Conservation (phyloP, 2,797 vertebrate species). For the Amphiprion clarkii region DNA sequence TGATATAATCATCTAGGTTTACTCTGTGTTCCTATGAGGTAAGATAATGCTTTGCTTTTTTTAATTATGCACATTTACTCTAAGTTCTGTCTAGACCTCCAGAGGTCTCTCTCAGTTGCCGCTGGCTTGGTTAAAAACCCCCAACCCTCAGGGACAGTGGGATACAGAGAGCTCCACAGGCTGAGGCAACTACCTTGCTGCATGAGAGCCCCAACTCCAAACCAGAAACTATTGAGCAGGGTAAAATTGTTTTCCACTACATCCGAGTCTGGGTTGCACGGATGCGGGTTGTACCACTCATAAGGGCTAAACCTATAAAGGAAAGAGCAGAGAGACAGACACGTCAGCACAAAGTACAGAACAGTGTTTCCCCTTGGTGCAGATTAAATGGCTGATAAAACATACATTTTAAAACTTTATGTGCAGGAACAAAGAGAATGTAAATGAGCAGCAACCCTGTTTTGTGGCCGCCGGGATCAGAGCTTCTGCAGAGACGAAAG, state of each 20-base stretch:
- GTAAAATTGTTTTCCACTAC: slow-evolving; percentile 99
- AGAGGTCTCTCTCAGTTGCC: slow-evolving; percentile 89
- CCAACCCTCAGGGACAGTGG: slow-evolving; percentile 88
- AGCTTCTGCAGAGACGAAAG: slow-evolving; percentile 51
- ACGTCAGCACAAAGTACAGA: slow-evolving; percentile 56
- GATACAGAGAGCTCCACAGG: slow-evolving; percentile 88
- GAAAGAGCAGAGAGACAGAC: slow-evolving; percentile 80
- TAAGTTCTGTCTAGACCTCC: slow-evolving; percentile 75
- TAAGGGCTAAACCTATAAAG: slow-evolving; percentile 96
- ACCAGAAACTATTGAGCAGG: slow-evolving; percentile 99
- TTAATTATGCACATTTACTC: slow-evolving; percentile 43
- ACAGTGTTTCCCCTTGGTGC: slow-evolving; percentile 26
- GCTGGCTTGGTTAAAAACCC: slow-evolving; percentile 77
- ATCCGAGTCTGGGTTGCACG: slow-evolving; percentile 99
- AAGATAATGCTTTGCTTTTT: slow-evolving; percentile 2
- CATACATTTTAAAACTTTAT: slow-evolving; percentile 32
- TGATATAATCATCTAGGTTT: slow-evolving; percentile 13
- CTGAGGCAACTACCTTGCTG: slow-evolving; percentile 98
- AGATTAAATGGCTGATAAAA: slow-evolving; percentile 53
- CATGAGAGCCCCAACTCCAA: slow-evolving; percentile 99
- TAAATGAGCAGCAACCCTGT: slow-evolving; percentile 35
- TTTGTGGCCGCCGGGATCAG: slow-evolving; percentile 33
- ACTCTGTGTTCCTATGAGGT: slow-evolving; percentile 21
- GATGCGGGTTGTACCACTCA: slow-evolving; percentile 99
- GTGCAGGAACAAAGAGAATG: slow-evolving; percentile 35